Evolutionary conservation across 2,888 invertebrate genomes (phyloP), one percentile per base, ranked within the genome.

Genomic region (Rhorus exstirpatorius): DNA sequence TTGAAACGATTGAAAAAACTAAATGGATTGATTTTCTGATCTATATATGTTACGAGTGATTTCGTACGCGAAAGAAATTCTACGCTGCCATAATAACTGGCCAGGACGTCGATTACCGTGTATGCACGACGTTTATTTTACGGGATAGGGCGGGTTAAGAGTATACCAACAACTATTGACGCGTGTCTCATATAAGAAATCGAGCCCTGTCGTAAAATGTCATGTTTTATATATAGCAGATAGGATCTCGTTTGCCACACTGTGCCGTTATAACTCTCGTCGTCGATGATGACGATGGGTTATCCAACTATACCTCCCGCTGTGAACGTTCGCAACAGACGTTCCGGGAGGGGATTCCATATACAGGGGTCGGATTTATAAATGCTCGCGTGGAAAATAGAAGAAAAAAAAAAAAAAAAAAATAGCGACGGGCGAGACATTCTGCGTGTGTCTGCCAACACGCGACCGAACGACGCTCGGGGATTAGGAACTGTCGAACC

Each of bases 401-500:
- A 46, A 46, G 51, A 53, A 35, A 38, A 53, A 68, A 58, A 46
- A 65, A 35, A 6, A 2, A 31, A 10, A 10, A 38, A 8, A 38
- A 38, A 38, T 38, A 38, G 4, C 10, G 8, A 35, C 49, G 38
- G 68, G 49, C 44, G 76, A 60, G 49, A 72, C 35, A 72, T 72
- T 72, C 41, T 53, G 67, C 24, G 63, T 35, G 65, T 26, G 74
- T 65, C 31, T 70, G 65, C 44, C 65, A 87, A 88, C 91, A 91
- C 92, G 92, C 90, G 92, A 84, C 86, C 81, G 85, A 86, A 84
- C 86, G 87, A 85, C 87, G 89, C 83, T 86, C 87, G 85, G 79
- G 89, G 90, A 89, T 90, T 88, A 87, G 85, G 89, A 92, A 90
- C 91, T 91, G 91, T 90, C 87, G 90, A 87, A 88, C 88, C 91